These are phyloP conservation scores for Cyphomyrus discorhynchus DNA, from an alignment of 2,113 vertebrate species.

Conservation along the genomic window DNA sequence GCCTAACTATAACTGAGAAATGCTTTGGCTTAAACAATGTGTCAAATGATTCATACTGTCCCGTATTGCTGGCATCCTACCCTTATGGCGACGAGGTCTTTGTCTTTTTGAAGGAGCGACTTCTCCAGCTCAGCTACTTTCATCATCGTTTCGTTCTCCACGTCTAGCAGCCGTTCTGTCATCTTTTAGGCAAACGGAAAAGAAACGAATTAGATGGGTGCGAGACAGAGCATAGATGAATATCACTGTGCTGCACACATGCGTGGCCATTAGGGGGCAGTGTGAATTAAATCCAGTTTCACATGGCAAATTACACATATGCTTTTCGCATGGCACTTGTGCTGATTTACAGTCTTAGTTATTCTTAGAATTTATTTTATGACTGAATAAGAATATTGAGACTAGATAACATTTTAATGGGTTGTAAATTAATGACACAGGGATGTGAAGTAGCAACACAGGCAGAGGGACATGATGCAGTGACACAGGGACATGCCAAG, in stretches of 20 bases:
- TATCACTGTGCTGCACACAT: not conserved
- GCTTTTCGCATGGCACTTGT: not conserved
- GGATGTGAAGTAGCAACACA: not conserved
- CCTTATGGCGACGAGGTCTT: slow-evolving; percentile 80
- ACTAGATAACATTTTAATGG: not conserved
- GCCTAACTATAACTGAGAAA: not conserved
- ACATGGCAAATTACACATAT: not conserved
- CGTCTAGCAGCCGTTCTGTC: slow-evolving; percentile 88
- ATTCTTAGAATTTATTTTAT: not conserved
- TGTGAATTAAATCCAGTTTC: not conserved
- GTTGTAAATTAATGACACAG: not conserved
- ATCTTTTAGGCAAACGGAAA: slow-evolving; percentile 50
- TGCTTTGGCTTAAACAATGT: not conserved
- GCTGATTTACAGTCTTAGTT: not conserved
- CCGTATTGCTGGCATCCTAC: slow-evolving; percentile 44
- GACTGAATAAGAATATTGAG: not conserved
- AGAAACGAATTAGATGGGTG: not conserved
- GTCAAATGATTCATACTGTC: not conserved
- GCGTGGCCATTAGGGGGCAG: not conserved
- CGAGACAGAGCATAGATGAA: not conserved
- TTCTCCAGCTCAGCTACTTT: slow-evolving; percentile 93
- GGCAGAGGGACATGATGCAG: not conserved
- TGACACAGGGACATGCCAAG: not conserved
- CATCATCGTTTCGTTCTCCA: slow-evolving; percentile 92
- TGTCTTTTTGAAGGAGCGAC: slow-evolving; percentile 83